Evolutionary conservation across 1,140 invertebrate species (phyloP).

Genomic region (Batillaria attramentaria): DNA sequence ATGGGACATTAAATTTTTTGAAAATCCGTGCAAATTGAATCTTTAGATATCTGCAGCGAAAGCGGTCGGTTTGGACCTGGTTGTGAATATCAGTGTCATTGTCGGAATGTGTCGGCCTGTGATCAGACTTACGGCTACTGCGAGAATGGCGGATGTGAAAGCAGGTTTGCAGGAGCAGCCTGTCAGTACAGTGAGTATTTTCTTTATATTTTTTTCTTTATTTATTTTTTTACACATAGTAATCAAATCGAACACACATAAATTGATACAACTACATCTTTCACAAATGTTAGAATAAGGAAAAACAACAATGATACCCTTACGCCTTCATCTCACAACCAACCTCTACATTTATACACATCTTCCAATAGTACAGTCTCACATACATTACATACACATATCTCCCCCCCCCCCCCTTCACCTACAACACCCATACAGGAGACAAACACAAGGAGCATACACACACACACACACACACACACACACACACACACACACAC

Average conservation of each 20-base stretch:
- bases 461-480: background rate
- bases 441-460: too few species aligned
- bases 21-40: background rate
- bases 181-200: conserved; percentile 2
- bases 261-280: too few species aligned
- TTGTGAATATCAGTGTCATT: background rate
- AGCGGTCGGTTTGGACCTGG: background rate
- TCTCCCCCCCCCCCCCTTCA: background rate
- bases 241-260: background rate
- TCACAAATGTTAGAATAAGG: too few species aligned
- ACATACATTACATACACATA: too few species aligned
- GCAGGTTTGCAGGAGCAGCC: background rate
- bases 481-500: background rate
- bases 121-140: background rate
- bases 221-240: background rate
- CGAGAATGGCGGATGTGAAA: background rate
- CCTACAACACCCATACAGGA: too few species aligned
- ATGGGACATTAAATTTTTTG: too few species aligned
- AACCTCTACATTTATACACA: too few species aligned
- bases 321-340: too few species aligned
- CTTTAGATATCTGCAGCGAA: background rate
- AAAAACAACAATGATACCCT: too few species aligned
- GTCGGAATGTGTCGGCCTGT: background rate
- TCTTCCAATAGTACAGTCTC: too few species aligned
- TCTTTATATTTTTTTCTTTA: background rate